Conservation (phyloP, 1,140 invertebrate species). For the Conus betulinus region DNA sequence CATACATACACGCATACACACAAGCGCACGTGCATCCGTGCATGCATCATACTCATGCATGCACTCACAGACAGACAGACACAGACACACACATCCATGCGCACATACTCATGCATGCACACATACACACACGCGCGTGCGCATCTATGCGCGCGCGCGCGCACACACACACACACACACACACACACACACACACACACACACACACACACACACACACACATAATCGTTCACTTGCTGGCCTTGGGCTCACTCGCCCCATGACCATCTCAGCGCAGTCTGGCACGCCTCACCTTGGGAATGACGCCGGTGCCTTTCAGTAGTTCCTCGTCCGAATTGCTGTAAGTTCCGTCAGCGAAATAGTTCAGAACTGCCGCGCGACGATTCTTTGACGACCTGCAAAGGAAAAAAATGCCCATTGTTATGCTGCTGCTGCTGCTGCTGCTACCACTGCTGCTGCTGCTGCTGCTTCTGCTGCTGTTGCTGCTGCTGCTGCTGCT, state of each 20-base stretch:
- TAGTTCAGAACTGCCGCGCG: conserved; percentile 70
- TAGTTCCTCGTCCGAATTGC: conserved; percentile 60
- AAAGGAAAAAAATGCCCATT: not conserved
- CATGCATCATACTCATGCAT: too few species aligned
- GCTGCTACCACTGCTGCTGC: not conserved
- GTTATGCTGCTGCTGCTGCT: too few species aligned
- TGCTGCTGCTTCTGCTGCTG: not conserved
- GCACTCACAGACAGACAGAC: too few species aligned
- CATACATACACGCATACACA: too few species aligned
- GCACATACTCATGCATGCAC: not conserved
- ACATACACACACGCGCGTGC: too few species aligned
- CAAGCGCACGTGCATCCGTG: too few species aligned
- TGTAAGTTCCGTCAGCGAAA: conserved; percentile 69
- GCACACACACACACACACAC: not conserved
- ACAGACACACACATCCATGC: not conserved
- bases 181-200: not conserved
- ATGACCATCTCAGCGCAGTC: too few species aligned
- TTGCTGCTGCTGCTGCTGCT: not conserved
- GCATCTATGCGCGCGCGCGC: too few species aligned
- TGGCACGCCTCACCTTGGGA: conserved; percentile 54
- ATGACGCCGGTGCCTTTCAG: conserved; percentile 59
- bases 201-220: not conserved
- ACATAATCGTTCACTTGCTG: not conserved
- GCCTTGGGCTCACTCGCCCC: too few species aligned
- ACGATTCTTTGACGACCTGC: conserved; percentile 62